These are phyloP conservation scores for Microtus richardsoni DNA, from an alignment of 2,113 vertebrate genomes.

Conservation along the genomic window DNA sequence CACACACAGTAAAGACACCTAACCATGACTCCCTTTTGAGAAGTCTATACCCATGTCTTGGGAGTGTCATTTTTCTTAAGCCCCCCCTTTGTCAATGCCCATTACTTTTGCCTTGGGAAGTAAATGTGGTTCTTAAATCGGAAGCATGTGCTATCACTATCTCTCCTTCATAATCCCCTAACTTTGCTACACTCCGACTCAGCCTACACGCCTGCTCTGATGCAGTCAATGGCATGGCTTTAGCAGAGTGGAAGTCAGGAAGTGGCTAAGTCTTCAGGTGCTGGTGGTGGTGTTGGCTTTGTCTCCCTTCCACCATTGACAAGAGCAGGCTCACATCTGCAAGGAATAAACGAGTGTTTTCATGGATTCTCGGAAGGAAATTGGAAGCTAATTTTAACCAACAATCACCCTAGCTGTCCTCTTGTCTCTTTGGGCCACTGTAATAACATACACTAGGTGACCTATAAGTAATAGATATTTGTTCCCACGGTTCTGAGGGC, in stretches of 20 bases:
- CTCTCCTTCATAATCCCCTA: not conserved
- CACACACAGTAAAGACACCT: not conserved
- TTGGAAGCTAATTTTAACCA: not conserved
- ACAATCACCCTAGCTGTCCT: not conserved
- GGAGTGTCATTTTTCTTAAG: not conserved
- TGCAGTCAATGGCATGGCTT: not conserved
- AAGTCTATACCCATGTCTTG: not conserved
- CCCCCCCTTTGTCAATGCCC: not conserved
- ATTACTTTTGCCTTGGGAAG: not conserved
- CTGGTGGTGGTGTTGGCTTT: no score
- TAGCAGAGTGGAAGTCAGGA: not conserved
- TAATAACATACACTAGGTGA: not conserved
- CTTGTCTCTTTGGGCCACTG: not conserved
- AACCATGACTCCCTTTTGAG: not conserved
- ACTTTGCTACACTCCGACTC: not conserved
- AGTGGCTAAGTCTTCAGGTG: no score
- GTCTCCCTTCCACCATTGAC: no score
- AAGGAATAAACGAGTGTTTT: not conserved
- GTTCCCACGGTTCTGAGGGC: not conserved
- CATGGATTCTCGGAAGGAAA: not conserved
- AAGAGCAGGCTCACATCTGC: not conserved
- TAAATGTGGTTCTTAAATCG: not conserved
- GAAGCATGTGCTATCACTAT: not conserved
- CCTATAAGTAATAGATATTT: not conserved
- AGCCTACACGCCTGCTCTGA: no score